Conservation (phyloP, 2,888 invertebrate species). For the Rotaria macrura region DNA sequence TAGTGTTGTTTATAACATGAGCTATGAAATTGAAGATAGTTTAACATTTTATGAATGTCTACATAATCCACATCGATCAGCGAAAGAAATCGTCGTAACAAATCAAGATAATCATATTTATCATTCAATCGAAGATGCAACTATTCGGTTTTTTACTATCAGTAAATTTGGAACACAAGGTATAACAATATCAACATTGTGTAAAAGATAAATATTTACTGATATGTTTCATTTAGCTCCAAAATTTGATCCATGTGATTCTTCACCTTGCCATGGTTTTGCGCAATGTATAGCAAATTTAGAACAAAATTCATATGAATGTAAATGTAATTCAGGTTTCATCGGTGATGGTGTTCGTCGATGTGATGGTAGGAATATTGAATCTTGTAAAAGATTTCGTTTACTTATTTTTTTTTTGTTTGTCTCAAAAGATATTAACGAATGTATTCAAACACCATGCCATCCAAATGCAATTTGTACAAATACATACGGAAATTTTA, state of each 20-base stretch:
- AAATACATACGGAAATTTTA: slow-evolving; percentile 30
- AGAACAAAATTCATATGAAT: slow-evolving; percentile 27
- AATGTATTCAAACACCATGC: slow-evolving; percentile 28
- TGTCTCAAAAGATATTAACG: slow-evolving; percentile 9
- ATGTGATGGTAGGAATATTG: slow-evolving; percentile 5
- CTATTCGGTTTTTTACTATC: neutral
- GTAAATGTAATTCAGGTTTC: slow-evolving; percentile 31
- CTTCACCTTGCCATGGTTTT: slow-evolving; percentile 26
- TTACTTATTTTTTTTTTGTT: neutral
- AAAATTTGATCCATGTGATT: slow-evolving; percentile 29
- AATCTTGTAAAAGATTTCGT: no score
- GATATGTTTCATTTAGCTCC: neutral
- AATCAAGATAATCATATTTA: neutral
- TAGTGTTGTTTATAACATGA: neutral
- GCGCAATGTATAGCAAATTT: slow-evolving; percentile 30
- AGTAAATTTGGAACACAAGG: neutral
- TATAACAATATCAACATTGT: neutral
- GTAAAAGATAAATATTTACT: no score
- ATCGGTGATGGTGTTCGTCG: slow-evolving; percentile 29
- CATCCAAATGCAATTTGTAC: slow-evolving; percentile 32
- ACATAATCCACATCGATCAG: slow-evolving; percentile 18
- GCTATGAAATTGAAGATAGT: neutral
- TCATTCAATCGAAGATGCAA: slow-evolving; percentile 12
- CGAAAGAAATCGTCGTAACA: neutral
- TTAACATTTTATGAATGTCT: slow-evolving; percentile 5